A percentile compares a stretch with the other conserved stretches of the same genome.
Evolutionary conservation across 2,113 vertebrate species (phyloP).

Genomic region (Coryphaenoides rupestris): DNA sequence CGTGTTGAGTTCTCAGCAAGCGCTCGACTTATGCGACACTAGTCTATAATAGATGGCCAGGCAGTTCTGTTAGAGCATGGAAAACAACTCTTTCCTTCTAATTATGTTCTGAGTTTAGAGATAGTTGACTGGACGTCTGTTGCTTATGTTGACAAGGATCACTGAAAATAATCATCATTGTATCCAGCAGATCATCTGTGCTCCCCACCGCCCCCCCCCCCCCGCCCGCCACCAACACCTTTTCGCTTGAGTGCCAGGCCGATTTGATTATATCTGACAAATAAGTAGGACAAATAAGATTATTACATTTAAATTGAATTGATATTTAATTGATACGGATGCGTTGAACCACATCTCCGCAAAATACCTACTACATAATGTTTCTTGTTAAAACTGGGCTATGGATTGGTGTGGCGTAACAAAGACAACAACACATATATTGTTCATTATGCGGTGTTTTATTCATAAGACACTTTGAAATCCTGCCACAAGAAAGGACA

Average conservation of each 20-base stretch:
- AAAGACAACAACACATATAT: too few species aligned
- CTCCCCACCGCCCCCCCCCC: too few species aligned
- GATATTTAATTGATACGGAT: constrained; percentile 17
- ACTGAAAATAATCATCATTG: constrained; percentile 72
- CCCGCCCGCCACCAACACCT: too few species aligned
- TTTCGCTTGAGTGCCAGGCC: constrained; percentile 33
- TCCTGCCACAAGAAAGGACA: too few species aligned
- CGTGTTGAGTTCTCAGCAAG: constrained; percentile 47
- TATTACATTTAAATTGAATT: constrained; percentile 1
- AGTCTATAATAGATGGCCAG: constrained; percentile 65
- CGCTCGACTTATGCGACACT: constrained; percentile 48
- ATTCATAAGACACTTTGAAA: too few species aligned
- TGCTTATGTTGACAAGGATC: constrained; percentile 67
- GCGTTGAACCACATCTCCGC: constrained; percentile 17
- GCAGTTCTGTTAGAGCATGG: constrained; percentile 70
- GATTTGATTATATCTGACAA: constrained; percentile 44
- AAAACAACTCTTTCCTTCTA: constrained; percentile 71
- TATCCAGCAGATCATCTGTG: constrained; percentile 40
- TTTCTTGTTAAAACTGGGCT: neutral
- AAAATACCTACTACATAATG: neutral
- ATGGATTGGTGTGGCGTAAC: neutral
- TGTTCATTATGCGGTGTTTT: too few species aligned
- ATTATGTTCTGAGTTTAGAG: constrained; percentile 62
- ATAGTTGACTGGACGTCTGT: constrained; percentile 63
- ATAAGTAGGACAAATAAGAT: constrained; percentile 28